These are phyloP conservation scores for Dipus sagitta DNA, from an alignment of 2,797 vertebrate species.

Conservation along the genomic window DNA sequence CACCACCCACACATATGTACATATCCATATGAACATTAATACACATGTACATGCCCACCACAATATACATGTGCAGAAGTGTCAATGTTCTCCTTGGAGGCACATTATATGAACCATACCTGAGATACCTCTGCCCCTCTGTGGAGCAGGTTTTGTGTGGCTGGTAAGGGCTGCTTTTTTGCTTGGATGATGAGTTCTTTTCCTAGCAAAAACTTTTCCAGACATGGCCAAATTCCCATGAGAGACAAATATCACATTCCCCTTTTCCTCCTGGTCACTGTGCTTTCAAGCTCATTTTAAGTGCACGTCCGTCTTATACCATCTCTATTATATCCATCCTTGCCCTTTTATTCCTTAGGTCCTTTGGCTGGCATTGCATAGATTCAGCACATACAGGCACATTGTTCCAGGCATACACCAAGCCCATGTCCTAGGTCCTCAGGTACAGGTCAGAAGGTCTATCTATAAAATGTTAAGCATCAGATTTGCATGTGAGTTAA, in stretches of 20 bases:
- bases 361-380: not conserved
- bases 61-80: not conserved
- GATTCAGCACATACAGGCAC: not conserved
- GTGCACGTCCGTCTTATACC: not conserved
- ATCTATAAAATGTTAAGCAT: not conserved
- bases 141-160: not conserved
- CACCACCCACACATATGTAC: too few relatives aligned
- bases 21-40: too few relatives aligned
- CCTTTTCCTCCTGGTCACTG: not conserved
- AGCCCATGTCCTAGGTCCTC: not conserved
- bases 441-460: not conserved
- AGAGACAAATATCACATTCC: not conserved
- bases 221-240: not conserved
- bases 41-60: too few relatives aligned
- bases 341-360: not conserved
- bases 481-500: not conserved
- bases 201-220: not conserved
- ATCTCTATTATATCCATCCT: not conserved
- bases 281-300: constrained; percentile 9
- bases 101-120: not conserved
- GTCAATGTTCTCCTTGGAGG: not conserved
- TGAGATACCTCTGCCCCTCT: not conserved
- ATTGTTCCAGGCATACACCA: not conserved
- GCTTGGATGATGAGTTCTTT: not conserved
- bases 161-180: not conserved